Evolutionary conservation across 2,113 vertebrate species (phyloP).

Genomic region (Amphilophus citrinellus): DNA sequence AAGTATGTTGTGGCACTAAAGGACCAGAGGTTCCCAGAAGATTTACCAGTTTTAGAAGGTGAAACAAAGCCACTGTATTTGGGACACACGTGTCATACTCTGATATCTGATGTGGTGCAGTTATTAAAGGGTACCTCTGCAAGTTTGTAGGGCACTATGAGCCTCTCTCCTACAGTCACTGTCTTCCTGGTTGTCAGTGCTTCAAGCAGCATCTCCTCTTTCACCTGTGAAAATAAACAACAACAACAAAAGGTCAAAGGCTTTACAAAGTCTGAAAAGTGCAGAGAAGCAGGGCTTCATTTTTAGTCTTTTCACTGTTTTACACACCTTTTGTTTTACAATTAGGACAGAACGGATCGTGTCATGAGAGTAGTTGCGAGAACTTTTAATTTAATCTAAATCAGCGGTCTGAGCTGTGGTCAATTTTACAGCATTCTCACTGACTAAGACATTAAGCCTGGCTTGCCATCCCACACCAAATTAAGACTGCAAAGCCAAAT

Average conservation of each 20-base stretch:
- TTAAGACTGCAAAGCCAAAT: too few relatives aligned
- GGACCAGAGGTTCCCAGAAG: neutral
- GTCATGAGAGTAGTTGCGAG: too few relatives aligned
- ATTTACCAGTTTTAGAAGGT: neutral
- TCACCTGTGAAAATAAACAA: slow-evolving; percentile 83
- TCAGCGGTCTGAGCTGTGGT: too few relatives aligned
- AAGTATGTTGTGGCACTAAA: neutral
- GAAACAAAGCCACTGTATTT: neutral
- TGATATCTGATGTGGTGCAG: neutral
- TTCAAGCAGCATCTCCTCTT: slow-evolving; percentile 97
- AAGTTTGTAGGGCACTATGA: slow-evolving; percentile 95
- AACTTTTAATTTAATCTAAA: too few relatives aligned
- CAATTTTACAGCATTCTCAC: too few relatives aligned
- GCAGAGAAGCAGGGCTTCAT: too few relatives aligned
- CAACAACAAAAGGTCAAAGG: neutral
- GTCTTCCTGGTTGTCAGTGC: slow-evolving; percentile 97
- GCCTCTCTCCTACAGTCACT: slow-evolving; percentile 94
- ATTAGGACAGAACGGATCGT: too few relatives aligned
- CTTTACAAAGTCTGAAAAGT: too few relatives aligned
- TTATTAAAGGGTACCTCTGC: slow-evolving; percentile 85
- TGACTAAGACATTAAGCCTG: too few relatives aligned
- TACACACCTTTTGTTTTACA: too few relatives aligned
- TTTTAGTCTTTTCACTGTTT: too few relatives aligned
- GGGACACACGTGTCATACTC: neutral
- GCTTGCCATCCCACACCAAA: too few relatives aligned